Evolutionary conservation across 2,113 vertebrate genomes (phyloP).

Genomic region (Xenopus borealis): DNA sequence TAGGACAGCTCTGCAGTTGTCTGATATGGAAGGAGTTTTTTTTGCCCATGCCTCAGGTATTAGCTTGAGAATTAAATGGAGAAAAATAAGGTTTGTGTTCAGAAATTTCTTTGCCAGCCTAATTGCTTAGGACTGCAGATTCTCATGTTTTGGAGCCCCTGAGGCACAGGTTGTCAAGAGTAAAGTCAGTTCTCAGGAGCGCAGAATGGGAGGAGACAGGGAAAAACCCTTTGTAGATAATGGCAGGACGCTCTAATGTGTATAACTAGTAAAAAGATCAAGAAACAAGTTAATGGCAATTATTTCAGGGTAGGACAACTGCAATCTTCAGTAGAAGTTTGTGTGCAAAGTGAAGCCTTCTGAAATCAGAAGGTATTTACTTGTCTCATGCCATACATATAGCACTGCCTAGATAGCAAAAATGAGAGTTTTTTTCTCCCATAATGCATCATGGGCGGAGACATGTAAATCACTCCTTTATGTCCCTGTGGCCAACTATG

Average conservation of each 20-base stretch:
- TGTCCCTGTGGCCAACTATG: too few relatives aligned
- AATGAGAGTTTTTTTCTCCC: too few relatives aligned
- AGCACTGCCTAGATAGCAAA: too few relatives aligned
- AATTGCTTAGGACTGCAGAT: neutral
- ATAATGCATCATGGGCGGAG: too few relatives aligned
- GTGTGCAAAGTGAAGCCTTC: too few relatives aligned
- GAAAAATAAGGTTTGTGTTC: neutral
- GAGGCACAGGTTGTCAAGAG: constrained; percentile 27
- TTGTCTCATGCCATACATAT: too few relatives aligned
- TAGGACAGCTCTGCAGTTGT: neutral
- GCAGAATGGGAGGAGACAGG: constrained; percentile 8
- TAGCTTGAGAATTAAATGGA: neutral
- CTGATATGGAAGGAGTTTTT: neutral
- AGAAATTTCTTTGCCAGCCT: neutral
- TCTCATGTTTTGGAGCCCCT: constrained; percentile 7
- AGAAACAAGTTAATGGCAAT: too few relatives aligned
- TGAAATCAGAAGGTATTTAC: too few relatives aligned
- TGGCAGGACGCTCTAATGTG: constrained; percentile 2
- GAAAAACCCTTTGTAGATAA: constrained; percentile 34
- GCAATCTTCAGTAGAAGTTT: neutral
- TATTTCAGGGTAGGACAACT: neutral
- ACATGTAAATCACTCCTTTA: too few relatives aligned
- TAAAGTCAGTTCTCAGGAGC: constrained; percentile 9
- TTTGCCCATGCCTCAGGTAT: too few relatives aligned
- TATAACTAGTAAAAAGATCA: too few relatives aligned